Conservation (phyloP, 2,113 vertebrate species). For the Lota lota region DNA sequence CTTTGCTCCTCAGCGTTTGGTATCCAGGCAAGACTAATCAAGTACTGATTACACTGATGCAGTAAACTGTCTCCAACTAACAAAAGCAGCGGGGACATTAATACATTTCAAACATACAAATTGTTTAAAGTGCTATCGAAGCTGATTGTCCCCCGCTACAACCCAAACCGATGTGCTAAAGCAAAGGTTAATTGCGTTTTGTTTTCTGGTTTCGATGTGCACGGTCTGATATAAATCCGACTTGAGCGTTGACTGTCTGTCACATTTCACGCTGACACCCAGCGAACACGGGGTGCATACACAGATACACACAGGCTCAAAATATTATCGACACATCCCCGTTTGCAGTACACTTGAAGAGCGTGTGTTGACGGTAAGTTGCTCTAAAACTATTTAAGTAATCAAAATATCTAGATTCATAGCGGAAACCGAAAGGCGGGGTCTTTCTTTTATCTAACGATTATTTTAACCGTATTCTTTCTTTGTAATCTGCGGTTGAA, state of each 20-base stretch:
- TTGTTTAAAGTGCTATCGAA: background rate
- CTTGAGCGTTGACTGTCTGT: conserved; percentile 74
- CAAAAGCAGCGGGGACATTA: background rate
- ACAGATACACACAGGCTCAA: conserved; percentile 40
- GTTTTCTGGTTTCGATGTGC: conserved; percentile 43
- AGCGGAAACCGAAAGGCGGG: conserved; percentile 17
- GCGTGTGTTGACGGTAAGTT: conserved; percentile 51
- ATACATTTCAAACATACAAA: background rate
- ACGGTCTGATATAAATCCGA: conserved; percentile 60
- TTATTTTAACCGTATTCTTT: conserved; percentile 51
- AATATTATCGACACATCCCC: conserved; percentile 54
- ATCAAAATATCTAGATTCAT: conserved; percentile 12
- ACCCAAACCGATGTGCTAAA: fast-evolving
- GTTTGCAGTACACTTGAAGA: conserved; percentile 40
- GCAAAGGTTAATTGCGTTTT: conserved; percentile 12
- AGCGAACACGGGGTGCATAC: conserved; percentile 52
- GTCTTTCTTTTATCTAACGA: conserved; percentile 25
- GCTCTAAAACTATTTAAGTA: background rate
- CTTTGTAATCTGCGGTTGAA: conserved; percentile 56
- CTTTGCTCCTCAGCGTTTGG: conserved; percentile 54
- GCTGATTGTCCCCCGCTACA: fast-evolving
- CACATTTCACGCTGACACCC: conserved; percentile 77
- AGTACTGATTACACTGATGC: conserved; percentile 7
- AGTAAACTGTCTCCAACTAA: background rate
- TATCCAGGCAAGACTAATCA: conserved; percentile 46